These are phyloP conservation scores for Leptodactylus fuscus DNA, from an alignment of 2,113 vertebrate genomes.

Conservation along the genomic window DNA sequence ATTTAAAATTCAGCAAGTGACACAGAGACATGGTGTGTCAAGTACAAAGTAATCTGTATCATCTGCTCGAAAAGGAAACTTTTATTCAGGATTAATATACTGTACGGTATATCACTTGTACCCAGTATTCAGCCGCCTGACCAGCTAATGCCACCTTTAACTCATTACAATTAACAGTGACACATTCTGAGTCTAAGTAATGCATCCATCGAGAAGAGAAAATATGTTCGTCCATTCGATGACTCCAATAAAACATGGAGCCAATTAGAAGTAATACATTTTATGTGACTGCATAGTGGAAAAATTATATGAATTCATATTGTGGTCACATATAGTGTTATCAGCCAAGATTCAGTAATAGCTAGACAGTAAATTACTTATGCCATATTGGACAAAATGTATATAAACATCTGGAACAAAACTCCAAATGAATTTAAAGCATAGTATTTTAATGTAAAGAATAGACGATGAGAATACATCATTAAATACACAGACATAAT, in stretches of 20 bases:
- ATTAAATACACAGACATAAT: too few relatives aligned
- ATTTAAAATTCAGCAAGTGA: conserved; percentile 85
- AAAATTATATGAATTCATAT: conserved; percentile 9
- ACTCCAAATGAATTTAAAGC: not conserved
- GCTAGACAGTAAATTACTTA: not conserved
- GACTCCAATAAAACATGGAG: conserved; percentile 63
- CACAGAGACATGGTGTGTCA: conserved; percentile 80
- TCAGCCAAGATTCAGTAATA: conserved; percentile 14
- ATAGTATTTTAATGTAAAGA: not conserved
- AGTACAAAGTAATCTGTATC: conserved; percentile 79
- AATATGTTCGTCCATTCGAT: not conserved
- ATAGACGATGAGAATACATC: too few relatives aligned
- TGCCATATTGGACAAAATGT: not conserved
- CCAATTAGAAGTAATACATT: conserved; percentile 55
- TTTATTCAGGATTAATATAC: conserved; percentile 71
- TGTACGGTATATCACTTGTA: conserved; percentile 66
- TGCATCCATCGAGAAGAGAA: conserved; percentile 10
- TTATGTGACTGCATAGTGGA: conserved; percentile 16
- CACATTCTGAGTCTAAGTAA: not conserved
- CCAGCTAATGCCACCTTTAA: conserved; percentile 21
- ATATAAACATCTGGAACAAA: not conserved
- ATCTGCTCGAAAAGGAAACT: conserved; percentile 76
- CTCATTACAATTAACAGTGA: conserved; percentile 19
- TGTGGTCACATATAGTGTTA: not conserved
- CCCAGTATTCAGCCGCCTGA: conserved; percentile 63